Percentiles rank a stretch among this genome's conserved stretches.
Evolutionary conservation across 2,797 vertebrate genomes (phyloP).

Genomic region (Cirrhinus molitorella): DNA sequence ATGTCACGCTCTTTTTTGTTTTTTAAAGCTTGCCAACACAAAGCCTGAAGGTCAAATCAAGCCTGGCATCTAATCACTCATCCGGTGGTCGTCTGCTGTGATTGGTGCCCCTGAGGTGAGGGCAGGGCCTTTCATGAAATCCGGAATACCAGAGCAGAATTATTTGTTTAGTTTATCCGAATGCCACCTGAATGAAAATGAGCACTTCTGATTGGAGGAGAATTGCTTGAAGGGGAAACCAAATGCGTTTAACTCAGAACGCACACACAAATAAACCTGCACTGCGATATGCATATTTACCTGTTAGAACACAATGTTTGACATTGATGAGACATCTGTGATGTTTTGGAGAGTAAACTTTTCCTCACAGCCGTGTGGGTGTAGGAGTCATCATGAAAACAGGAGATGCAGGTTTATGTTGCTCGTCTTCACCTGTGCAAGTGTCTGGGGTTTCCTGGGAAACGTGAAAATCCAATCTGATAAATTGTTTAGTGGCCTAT

Average conservation of each 20-base stretch:
- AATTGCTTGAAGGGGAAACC: slow-evolving; percentile 11
- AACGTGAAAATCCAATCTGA: slow-evolving; percentile 20
- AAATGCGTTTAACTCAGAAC: background rate
- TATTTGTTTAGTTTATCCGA: slow-evolving; percentile 53
- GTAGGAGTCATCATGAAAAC: background rate
- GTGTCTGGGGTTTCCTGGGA: background rate
- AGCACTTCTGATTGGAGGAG: slow-evolving; percentile 6
- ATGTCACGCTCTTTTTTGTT: slow-evolving; percentile 25
- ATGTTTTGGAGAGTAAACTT: slow-evolving; percentile 2
- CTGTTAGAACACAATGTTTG: background rate
- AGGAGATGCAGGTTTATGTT: slow-evolving; percentile 18
- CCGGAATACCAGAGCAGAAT: slow-evolving; percentile 36
- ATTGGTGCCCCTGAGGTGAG: slow-evolving; percentile 49
- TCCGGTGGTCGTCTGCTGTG: slow-evolving; percentile 1
- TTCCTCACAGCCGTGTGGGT: slow-evolving; percentile 11
- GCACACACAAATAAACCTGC: background rate
- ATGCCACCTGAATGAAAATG: slow-evolving; percentile 51
- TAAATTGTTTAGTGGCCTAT: slow-evolving; percentile 33
- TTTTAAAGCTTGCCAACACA: slow-evolving; percentile 40
- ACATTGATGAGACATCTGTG: slow-evolving; percentile 3
- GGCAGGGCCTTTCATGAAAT: slow-evolving; percentile 36
- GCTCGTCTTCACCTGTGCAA: slow-evolving; percentile 9
- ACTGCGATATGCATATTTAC: background rate
- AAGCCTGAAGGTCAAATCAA: slow-evolving; percentile 54
- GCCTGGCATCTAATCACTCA: slow-evolving; percentile 47